A percentile compares a stretch with the other conserved stretches of the same genome.
Evolutionary conservation across 1,140 invertebrate species (phyloP).

Genomic region (Luehdorfia chinensis): DNA sequence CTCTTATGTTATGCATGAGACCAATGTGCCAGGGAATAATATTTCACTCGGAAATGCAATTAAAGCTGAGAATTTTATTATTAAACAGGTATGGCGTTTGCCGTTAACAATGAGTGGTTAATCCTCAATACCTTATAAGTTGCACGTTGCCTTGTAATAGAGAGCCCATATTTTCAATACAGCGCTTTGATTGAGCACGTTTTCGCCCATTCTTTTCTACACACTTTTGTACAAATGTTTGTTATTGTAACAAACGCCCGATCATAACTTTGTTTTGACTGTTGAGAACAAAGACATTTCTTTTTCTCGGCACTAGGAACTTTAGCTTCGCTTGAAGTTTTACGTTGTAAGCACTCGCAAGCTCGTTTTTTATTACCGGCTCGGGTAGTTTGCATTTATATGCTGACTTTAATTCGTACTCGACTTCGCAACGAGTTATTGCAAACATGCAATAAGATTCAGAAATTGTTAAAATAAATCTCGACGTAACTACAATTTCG

Average conservation of each 20-base stretch:
- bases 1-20: neutral
- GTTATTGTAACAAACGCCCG: conserved; percentile 58
- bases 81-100: conserved; percentile 36
- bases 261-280: conserved; percentile 66
- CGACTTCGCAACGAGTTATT: conserved; percentile 10
- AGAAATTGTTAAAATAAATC: conserved; percentile 8
- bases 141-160: conserved; percentile 22
- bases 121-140: conserved; percentile 50
- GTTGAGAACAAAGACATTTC: conserved; percentile 58
- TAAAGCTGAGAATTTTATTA: conserved; percentile 12
- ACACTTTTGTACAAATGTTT: conserved; percentile 37
- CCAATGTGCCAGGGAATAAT: conserved; percentile 3
- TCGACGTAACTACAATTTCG: neutral
- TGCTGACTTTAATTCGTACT: conserved; percentile 15
- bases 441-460: conserved; percentile 16
- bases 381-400: conserved; percentile 25
- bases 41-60: conserved; percentile 15
- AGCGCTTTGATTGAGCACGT: conserved; percentile 46
- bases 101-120: conserved; percentile 49
- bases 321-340: conserved; percentile 42
- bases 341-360: conserved; percentile 29
- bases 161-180: conserved; percentile 22
- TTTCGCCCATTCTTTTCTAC: conserved; percentile 29
- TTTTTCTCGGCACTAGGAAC: conserved; percentile 27
- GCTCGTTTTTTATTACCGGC: conserved; percentile 22